These are phyloP conservation scores for Bothrops jararaca DNA, from an alignment of 2,113 vertebrate species.

Conservation along the genomic window DNA sequence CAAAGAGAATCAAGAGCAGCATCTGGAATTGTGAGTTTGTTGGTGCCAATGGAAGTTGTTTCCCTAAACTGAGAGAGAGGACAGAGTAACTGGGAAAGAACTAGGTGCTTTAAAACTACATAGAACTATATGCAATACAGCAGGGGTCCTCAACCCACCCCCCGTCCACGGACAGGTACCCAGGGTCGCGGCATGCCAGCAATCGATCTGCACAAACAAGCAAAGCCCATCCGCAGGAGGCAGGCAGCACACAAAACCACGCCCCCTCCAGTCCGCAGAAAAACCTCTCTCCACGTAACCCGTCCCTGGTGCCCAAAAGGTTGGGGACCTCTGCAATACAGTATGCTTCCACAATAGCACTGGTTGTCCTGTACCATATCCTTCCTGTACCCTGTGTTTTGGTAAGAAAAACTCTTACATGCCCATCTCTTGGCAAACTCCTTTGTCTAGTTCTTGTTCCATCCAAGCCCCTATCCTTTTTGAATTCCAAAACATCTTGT, in stretches of 20 bases:
- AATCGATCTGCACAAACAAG: too few species aligned
- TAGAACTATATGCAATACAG: neutral
- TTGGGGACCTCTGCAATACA: neutral
- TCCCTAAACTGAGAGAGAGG: neutral
- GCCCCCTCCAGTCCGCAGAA: too few species aligned
- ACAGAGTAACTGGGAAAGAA: neutral
- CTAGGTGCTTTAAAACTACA: neutral
- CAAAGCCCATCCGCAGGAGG: too few species aligned
- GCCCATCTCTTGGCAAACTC: neutral
- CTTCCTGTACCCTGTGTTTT: neutral
- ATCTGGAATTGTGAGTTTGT: neutral
- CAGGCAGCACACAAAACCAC: too few species aligned
- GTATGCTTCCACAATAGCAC: neutral
- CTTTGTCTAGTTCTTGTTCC: neutral
- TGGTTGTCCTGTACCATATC: neutral
- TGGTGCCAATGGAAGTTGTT: neutral
- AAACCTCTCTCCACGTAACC: too few species aligned
- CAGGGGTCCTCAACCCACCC: too few species aligned
- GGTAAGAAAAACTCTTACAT: neutral
- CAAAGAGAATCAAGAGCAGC: neutral
- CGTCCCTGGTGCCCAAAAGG: too few species aligned
- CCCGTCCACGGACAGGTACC: too few species aligned
- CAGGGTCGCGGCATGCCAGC: too few species aligned
- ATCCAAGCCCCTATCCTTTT: neutral
- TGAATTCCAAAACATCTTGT: neutral